A percentile compares a stretch with the other conserved stretches of the same genome.
Conservation (phyloP, 2,113 vertebrate species). For the Vulpes ferrilata region DNA sequence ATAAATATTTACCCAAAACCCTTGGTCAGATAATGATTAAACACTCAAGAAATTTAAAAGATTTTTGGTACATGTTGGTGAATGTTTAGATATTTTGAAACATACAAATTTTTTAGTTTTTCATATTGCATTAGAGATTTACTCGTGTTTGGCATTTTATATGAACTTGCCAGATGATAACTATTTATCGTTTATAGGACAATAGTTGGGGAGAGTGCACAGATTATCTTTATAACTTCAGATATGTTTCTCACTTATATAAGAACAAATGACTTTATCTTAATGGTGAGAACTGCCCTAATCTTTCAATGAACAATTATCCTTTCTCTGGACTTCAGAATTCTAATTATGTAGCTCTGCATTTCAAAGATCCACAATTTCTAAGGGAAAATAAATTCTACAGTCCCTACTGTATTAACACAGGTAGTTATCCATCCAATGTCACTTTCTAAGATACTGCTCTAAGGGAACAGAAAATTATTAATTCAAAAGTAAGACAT, state of each 20-base stretch:
- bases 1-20: neutral
- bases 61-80: neutral
- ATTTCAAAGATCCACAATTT: neutral
- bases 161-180: neutral
- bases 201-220: neutral
- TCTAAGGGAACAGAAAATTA: neutral
- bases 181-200: neutral
- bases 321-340: neutral
- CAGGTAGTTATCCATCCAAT: neutral
- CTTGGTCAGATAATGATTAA: neutral
- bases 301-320: neutral
- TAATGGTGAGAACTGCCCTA: neutral
- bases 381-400: neutral
- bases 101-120: neutral
- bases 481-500: neutral
- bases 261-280: neutral
- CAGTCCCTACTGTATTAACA: neutral
- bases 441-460: neutral
- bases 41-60: neutral
- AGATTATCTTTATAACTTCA: neutral
- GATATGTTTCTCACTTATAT: neutral
- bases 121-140: neutral
- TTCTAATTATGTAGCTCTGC: neutral
- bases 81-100: neutral
- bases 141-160: neutral